Base-by-base conservation (phyloP, 2,888 invertebrate genomes). In the Eristalis pertinax region DNA sequence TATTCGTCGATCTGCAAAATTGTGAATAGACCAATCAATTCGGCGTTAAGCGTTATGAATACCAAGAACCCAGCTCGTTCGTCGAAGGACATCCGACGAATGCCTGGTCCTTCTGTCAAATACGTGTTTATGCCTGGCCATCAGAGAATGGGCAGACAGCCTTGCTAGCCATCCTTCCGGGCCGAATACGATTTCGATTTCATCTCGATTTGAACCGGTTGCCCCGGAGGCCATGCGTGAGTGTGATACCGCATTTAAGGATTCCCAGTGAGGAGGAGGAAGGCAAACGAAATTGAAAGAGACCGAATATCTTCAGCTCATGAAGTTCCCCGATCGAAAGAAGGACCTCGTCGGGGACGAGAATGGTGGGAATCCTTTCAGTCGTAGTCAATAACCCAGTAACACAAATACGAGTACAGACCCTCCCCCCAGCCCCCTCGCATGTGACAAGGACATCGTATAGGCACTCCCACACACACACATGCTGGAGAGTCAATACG, bases 21-120 rank as follows among this genome's bases (percentile, higher is more conserved):
- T 87, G 83, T 84, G 87, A 87, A 87, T 87, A 84, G 87, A 80
- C 87, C 87, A 87, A 87, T 87, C 87, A 87, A 87, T 87, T 80
- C 58, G 73, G 79, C 84, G 87, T 87, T 87, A 84, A 76, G 79
- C 87, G 87, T 84, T 87, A 87, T 84, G 87, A 87, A 87, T 87
- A 84, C 87, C 83, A 87, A 87, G 84, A 69, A 1, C 41, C 22
- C 67, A 13, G 50, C 38, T 70, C 22, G 58, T 4, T 11, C 24
- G 60, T 60, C 60, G 26, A 60, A 24, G 26, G 60, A 26, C 60
- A 26, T 26, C 19, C 50, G 50, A 50, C 50, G 19, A 58, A 58
- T 38, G 29, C 13, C 35, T 13, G 29, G 60, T 69, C 62, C 69
- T 62, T 69, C 58, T 56, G 58, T 26, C 56, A 62, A 43, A 77